phyloP scores from a whole-genome alignment of 2,888 invertebrate genomes.

The Andrena bucephala region DNA sequence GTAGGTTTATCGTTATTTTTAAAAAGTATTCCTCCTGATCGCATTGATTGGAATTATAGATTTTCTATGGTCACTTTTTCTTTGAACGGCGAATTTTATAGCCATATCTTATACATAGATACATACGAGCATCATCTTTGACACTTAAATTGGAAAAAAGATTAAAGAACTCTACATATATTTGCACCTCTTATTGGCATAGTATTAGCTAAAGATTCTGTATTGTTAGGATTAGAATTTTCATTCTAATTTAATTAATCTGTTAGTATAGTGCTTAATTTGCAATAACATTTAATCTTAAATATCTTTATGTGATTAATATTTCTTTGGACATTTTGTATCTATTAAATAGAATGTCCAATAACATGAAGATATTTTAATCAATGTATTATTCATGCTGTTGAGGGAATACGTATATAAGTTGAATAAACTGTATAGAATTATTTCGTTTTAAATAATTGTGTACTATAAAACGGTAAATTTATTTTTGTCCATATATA shows the following conservation, averaged over 20 bases:
- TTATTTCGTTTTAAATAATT: conserved; percentile 43
- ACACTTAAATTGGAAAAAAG: not conserved
- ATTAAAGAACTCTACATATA: conserved; percentile 10
- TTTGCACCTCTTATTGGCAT: conserved; percentile 12
- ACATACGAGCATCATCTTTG: not conserved
- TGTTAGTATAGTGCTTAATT: conserved; percentile 19
- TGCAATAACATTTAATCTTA: conserved; percentile 17
- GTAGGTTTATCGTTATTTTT: conserved; percentile 17
- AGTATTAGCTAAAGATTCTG: conserved; percentile 12
- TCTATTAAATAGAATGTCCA: conserved; percentile 24
- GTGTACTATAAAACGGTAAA: conserved; percentile 43
- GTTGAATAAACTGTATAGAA: conserved; percentile 31
- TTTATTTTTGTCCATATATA: conserved; percentile 44
- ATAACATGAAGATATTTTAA: conserved; percentile 31
- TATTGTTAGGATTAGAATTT: conserved; percentile 19
- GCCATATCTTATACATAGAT: not conserved
- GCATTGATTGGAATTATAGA: conserved; percentile 45
- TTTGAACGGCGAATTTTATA: conserved; percentile 12
- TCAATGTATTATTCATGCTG: conserved; percentile 36
- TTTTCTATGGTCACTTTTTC: conserved; percentile 10
- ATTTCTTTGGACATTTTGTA: conserved; percentile 46
- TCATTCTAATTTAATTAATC: conserved; percentile 28
- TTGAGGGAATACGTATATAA: conserved; percentile 27
- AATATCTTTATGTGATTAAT: conserved; percentile 42
- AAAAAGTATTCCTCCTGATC: conserved; percentile 19